These are phyloP conservation scores for Fringilla coelebs DNA, from an alignment of 2,797 vertebrate species.

Conservation along the genomic window DNA sequence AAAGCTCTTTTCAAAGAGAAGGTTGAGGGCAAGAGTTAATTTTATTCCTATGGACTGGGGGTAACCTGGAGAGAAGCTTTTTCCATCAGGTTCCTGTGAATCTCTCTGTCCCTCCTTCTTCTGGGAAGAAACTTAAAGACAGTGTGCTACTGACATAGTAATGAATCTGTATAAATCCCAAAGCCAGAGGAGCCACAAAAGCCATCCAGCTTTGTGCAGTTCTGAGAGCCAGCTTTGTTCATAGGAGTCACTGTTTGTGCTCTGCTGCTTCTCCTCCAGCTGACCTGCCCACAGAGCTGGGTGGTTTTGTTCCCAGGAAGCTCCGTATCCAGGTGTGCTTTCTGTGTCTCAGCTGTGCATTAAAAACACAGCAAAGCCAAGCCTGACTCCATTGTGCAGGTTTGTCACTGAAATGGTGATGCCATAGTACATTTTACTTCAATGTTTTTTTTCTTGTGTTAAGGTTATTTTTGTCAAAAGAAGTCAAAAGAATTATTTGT, in stretches of 20 bases:
- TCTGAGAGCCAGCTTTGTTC: neutral
- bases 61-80: neutral
- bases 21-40: neutral
- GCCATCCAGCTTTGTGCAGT: neutral
- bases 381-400: neutral
- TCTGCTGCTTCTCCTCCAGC: neutral
- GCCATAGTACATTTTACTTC: neutral
- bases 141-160: neutral
- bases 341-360: neutral
- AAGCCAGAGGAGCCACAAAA: neutral
- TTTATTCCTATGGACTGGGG: neutral
- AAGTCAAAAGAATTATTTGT: neutral
- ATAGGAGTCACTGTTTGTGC: neutral
- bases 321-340: neutral
- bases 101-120: neutral
- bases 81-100: neutral
- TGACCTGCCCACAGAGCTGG: neutral
- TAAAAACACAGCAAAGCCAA: neutral
- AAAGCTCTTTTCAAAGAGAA: neutral
- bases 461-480: neutral
- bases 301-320: neutral
- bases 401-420: neutral
- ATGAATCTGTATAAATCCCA: neutral
- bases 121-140: neutral
- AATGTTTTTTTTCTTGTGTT: neutral